A percentile compares a stretch with the other conserved stretches of the same genome.
phyloP scores from a whole-genome alignment of 2,888 invertebrate species.

The Ormyrus nitidulus region DNA sequence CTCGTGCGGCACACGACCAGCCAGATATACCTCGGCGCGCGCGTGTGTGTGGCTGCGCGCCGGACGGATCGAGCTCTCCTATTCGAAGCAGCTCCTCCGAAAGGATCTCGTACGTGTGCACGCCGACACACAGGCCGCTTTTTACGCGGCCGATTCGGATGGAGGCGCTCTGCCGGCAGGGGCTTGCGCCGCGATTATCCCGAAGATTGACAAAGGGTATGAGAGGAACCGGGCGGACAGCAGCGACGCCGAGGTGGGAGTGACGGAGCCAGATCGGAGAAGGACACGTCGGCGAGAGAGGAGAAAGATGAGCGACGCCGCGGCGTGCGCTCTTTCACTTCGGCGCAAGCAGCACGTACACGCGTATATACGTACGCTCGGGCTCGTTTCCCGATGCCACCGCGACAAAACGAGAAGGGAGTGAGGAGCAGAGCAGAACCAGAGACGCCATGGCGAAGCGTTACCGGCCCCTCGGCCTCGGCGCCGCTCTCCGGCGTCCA shows the following conservation, averaged over 20 bases:
- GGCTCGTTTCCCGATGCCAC: constrained; percentile 36
- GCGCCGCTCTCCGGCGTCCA: not conserved
- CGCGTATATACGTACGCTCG: not conserved
- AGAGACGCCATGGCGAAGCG: constrained; percentile 36
- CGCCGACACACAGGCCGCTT: not conserved
- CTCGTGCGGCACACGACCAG: constrained; percentile 32
- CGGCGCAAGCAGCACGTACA: constrained; percentile 11
- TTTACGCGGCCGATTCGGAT: not conserved
- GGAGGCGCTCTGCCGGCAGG: not conserved
- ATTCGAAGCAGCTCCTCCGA: constrained; percentile 25
- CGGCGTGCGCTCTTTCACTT: constrained; percentile 31
- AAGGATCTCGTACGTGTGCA: not conserved
- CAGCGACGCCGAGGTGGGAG: constrained; percentile 15
- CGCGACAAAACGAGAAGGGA: constrained; percentile 30
- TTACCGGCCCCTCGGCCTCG: constrained; percentile 1
- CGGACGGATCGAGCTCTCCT: not conserved
- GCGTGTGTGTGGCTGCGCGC: not conserved
- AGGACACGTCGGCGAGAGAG: not conserved
- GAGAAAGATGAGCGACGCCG: constrained; percentile 27
- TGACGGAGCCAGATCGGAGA: constrained; percentile 11
- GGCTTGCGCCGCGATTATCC: constrained; percentile 18
- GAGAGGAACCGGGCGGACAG: constrained; percentile 30
- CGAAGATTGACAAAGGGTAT: not conserved
- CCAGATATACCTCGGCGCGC: not conserved
- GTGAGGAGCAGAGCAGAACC: constrained; percentile 1